These are phyloP conservation scores for Todiramphus saurophagus DNA, from an alignment of 2,113 vertebrate species.

Conservation along the genomic window DNA sequence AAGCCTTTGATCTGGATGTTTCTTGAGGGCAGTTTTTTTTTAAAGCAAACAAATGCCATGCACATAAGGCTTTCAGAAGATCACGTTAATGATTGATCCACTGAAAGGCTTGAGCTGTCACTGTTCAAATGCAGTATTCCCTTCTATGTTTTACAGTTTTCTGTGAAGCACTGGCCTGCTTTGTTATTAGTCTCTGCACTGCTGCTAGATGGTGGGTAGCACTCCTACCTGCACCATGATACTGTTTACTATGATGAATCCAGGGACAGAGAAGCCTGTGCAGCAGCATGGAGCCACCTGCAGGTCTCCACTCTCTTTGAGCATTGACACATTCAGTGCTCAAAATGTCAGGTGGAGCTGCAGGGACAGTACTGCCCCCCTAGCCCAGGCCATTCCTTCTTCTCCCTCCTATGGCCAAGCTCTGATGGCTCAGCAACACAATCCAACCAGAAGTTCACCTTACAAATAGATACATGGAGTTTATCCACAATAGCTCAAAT, in stretches of 20 bases:
- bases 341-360: background rate
- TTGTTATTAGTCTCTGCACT: background rate
- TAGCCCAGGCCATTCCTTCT: background rate
- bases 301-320: background rate
- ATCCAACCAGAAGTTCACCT: background rate
- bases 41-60: background rate
- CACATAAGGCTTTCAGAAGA: background rate
- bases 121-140: background rate
- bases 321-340: background rate
- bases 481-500: background rate
- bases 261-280: background rate
- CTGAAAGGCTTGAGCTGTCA: background rate
- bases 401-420: background rate
- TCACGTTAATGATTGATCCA: background rate
- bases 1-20: background rate
- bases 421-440: rapidly evolving
- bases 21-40: background rate
- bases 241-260: background rate
- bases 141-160: background rate
- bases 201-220: background rate
- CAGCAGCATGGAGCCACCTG: background rate
- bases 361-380: background rate
- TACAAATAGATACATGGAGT: background rate
- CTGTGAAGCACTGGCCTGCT: background rate
- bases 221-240: rapidly evolving